A percentile compares a stretch with the other conserved stretches of the same genome.
Conservation (phyloP, 2,797 vertebrate species). For the Sardinella longiceps region DNA sequence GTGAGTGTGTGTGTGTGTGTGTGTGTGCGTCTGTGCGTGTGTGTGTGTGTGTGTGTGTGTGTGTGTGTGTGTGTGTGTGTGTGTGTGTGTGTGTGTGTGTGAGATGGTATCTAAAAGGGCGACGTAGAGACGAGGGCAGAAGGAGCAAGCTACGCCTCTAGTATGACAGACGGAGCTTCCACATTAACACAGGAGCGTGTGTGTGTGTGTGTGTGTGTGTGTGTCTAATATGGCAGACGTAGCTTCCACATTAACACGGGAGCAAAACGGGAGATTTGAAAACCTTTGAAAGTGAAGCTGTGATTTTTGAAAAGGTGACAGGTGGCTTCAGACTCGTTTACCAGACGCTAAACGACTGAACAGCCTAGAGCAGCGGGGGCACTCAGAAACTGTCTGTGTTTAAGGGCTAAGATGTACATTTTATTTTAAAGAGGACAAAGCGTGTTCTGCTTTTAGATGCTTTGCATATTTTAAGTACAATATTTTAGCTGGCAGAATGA, state of each 20-base stretch:
- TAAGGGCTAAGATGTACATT: neutral
- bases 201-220: too few species aligned
- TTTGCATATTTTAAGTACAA: neutral
- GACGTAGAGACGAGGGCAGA: too few species aligned
- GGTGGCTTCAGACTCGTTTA: neutral
- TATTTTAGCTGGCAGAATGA: neutral
- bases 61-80: too few species aligned
- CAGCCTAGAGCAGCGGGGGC: neutral
- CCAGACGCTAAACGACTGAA: neutral
- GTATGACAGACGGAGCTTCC: too few species aligned
- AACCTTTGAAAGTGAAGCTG: neutral
- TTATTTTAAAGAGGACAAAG: neutral
- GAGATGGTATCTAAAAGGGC: neutral
- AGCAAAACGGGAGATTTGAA: too few species aligned
- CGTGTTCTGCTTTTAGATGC: neutral
- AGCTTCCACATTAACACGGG: too few species aligned
- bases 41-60: neutral
- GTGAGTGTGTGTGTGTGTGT: too few species aligned
- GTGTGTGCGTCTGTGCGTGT: too few species aligned
- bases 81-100: neutral
- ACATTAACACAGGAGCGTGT: too few species aligned
- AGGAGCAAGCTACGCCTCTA: too few species aligned
- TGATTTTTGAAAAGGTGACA: neutral
- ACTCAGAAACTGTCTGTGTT: neutral
- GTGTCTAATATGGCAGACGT: too few species aligned